Evolutionary conservation across 1,140 invertebrate species (phyloP), one percentile per base, ranked within the genome.

Genomic region (Drosophila subpulchrella): DNA sequence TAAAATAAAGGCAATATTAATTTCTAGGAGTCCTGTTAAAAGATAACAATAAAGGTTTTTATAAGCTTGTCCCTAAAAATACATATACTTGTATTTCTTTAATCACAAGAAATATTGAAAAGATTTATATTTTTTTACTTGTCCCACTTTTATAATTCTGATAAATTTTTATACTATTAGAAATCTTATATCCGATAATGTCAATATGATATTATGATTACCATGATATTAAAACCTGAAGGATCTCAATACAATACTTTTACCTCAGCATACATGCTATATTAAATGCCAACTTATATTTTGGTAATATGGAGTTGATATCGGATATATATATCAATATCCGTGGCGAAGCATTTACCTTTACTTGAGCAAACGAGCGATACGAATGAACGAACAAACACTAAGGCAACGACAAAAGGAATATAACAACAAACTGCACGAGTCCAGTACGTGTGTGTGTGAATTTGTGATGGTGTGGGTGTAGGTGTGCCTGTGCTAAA

Each of bases 361-460:
- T 66, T 66, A 78, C 79, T 88, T 73, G 71, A 72, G 78, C 82
- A 78, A 85, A 84, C 83, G 81, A 68, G 68, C 54, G 82, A 66
- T 75, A 75, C 60, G 80, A 88, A 48, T 76, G 47, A 75, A 75
- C 73, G 34, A 75, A 75, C 54, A 75, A 74, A 76, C 61, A 58
- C 73, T 76, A 75, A 59, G 36, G 73, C 70, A 84, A 81, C 83
- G 67, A 85, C 61, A 73, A 82, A 65, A 79, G 75, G 58, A 85
- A 71, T 70, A 78, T 62, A 84, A 84, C 67, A 81, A 82, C 67
- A 82, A 86, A 83, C 73, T 83, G 57, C 75, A 82, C 78, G 34
- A 66, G 66, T 68, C 60, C 39, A 57, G 44, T 57, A 47, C 48
- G 46, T 60, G 48, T 71, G 41, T 72, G 55, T 67, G 17, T 61